Evolutionary conservation across 2,113 vertebrate genomes (phyloP), one percentile per base, ranked within the genome.

Genomic region (Neogale vison): DNA sequence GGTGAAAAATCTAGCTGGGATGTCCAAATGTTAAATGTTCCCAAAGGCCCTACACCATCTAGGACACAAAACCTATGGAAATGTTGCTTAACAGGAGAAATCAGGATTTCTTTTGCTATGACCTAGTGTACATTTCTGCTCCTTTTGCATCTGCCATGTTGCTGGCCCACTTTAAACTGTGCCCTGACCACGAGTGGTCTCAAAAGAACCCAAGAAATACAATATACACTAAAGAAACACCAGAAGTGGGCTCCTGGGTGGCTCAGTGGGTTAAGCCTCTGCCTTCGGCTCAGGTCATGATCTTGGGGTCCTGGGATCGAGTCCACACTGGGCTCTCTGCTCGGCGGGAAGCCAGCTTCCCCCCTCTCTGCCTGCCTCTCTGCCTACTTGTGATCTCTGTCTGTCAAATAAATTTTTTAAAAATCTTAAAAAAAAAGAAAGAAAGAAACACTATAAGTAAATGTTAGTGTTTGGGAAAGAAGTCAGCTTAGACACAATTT

Each of bases 101-200:
- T 47, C 12, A 61, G 20, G 86, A 82, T 61, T 90, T 80, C 52
- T 85, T 61, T 91, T 67, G 21, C 13, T 47, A 18, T n/a, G 34
- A 31, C 39, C 15, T 88, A 97, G 87, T 74, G 95, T 65, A 80
- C 79, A 83, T 79, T 97, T 91, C 88, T 87, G 31, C 42, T 88
- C 83, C 20, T 18, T 31, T 50, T n/a, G 29, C 50, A 45, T 88
- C 86, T 97, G 86, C 88, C 92, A 85, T 47, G 82, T 84, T 96
- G 92, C 47, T 72, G 97, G 97, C 95, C 96, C 96, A 97, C 96
- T 93, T 97, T 97, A 93, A 96, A 95, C 31, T 96, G 61, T 95
- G 88, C 55, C 90, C 88, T 90, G 79, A 96, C 86, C 92, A 95
- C 88, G 57, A 97, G 69, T 5, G 24, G 80, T 69, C 89, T 96